These are phyloP conservation scores for Drosophila leontia DNA, from an alignment of 1,140 invertebrate species.

Conservation along the genomic window DNA sequence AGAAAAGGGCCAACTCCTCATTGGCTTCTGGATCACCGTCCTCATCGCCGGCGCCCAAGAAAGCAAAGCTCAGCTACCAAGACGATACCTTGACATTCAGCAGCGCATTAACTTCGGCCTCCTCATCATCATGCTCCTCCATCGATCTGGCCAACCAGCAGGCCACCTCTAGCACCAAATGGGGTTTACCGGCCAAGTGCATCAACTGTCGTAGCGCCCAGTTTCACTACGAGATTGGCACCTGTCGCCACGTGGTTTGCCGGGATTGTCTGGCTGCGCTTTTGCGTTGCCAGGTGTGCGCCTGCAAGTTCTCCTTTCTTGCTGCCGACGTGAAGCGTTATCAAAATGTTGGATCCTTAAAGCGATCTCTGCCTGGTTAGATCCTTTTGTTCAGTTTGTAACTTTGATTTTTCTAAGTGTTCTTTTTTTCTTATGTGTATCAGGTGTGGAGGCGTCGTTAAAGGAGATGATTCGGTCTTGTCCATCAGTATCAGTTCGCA, in stretches of 20 bases:
- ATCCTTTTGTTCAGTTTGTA: not conserved
- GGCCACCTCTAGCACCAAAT: conserved; percentile 16
- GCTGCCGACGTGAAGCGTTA: conserved; percentile 71
- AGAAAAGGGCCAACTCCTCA: no score
- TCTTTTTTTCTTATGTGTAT: not conserved
- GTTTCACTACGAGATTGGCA: conserved; percentile 74
- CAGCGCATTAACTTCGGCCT: no score
- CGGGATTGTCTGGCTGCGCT: conserved; percentile 70
- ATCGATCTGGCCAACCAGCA: conserved; percentile 63
- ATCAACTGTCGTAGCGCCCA: conserved; percentile 71
- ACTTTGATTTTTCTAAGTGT: not conserved
- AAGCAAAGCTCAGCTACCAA: no score
- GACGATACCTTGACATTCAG: no score
- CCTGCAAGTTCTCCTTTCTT: conserved; percentile 68
- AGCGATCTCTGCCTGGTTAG: no score
- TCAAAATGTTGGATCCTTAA: conserved; percentile 27
- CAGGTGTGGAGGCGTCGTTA: no score
- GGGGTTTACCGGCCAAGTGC: conserved; percentile 36
- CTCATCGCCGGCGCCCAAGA: no score
- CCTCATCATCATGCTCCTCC: conserved; percentile 42
- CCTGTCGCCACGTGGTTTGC: conserved; percentile 74
- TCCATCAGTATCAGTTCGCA: conserved; percentile 52
- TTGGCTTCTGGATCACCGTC: no score
- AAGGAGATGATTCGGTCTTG: no score
- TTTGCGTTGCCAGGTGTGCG: conserved; percentile 57